Conservation (phyloP, 53 echinoderm and acorn worm species). For the Patiria pectinifera region DNA sequence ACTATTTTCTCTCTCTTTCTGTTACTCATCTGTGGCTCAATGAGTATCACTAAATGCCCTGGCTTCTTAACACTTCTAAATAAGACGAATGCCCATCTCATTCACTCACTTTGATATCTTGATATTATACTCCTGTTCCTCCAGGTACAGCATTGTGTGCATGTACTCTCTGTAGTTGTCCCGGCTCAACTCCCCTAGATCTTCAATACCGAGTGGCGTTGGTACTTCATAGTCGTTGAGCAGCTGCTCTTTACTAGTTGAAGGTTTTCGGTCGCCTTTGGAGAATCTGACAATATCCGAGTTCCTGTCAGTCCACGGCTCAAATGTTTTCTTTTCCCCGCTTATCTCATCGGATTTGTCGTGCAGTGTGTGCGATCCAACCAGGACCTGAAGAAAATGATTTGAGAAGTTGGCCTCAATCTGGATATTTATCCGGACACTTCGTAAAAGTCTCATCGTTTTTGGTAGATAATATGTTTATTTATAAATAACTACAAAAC, state of each 20-base stretch:
- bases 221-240: constrained; percentile 65
- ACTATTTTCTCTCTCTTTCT: no score
- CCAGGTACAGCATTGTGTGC: constrained; percentile 80
- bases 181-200: constrained; percentile 46
- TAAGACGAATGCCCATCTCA: no score
- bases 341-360: neutral
- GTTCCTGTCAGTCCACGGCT: constrained; percentile 70
- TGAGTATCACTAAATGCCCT: no score
- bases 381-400: constrained; percentile 20
- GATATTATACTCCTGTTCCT: constrained; percentile 63
- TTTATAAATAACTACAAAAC: no score
- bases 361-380: neutral
- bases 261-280: constrained; percentile 7
- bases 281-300: constrained; percentile 41
- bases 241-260: constrained; percentile 5
- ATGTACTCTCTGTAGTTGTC: constrained; percentile 75
- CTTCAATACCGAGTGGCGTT: constrained; percentile 41
- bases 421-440: neutral
- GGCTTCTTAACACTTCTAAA: no score
- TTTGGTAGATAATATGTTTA: no score
- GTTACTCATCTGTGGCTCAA: no score
- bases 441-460: neutral
- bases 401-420: no score
- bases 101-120: constrained; percentile 42
- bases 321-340: neutral